Evolutionary conservation across 2,113 vertebrate species (phyloP), one percentile per base, ranked within the genome.

Genomic region (Psophia crepitans): DNA sequence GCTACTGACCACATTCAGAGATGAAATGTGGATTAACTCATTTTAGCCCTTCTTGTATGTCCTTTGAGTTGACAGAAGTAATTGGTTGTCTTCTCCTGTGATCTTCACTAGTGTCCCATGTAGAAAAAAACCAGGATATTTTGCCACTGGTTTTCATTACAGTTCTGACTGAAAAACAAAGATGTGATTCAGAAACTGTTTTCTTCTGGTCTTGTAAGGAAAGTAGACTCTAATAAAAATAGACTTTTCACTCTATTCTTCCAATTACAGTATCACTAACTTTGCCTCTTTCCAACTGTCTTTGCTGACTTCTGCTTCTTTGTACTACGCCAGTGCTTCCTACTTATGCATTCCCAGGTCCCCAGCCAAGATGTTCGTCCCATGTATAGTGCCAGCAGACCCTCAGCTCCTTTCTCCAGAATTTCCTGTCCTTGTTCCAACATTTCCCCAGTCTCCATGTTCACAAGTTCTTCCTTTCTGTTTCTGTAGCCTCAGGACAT

Each of bases 21-120:
- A 13, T 0, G 2, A 70, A 66, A 64, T 1, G 1, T 27, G 6
- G 11, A 51, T 77, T 77, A 41, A 49, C 11, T 26, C 5, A 65
- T 57, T 93, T 94, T 75, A 89, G 19, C 16, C 33, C 44, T 64
- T 83, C 30, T 86, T 80, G 12, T 2, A 14, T 64, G 9, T 79
- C 21, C 23, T 85, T 85, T 57, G 23, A 60, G 30, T 7, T 63
- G 30, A 64, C 33, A 83, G n/a, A 79, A 68, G 12, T n/a, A 75
- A 75, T 61, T 43, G 3, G 8, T 66, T 89, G 39, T 79, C 20
- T 35, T 56, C 53, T 81, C 26, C 46, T 56, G 15, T 46, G 53
- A 69, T 64, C 33, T 76, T 85, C 70, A 48, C 14, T 23, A 43
- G 10, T 3, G 1, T 54, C 6, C 9, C 1, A 0, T 13, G 48